Evolutionary conservation across 2,113 vertebrate species (phyloP).

Genomic region (Lagopus leucura): DNA sequence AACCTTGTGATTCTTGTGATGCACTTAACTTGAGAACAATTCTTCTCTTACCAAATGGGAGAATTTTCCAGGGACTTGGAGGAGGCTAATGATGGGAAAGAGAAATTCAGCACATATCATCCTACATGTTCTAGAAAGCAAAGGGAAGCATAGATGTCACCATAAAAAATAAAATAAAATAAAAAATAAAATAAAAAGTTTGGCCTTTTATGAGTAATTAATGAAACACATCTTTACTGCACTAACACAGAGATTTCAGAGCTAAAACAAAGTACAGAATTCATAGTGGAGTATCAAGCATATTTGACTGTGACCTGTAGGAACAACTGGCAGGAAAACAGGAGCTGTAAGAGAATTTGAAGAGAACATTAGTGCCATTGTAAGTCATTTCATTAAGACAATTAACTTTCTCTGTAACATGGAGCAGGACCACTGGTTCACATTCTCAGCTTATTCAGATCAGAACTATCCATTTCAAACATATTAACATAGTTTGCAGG

Average conservation of each 20-base stretch:
- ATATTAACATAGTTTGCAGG: neutral
- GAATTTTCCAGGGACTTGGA: neutral
- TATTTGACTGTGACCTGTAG: neutral
- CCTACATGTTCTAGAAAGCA: neutral
- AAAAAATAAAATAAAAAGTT: neutral
- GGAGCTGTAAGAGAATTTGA: neutral
- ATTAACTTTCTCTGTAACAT: neutral
- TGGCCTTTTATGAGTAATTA: neutral
- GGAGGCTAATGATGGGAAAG: neutral
- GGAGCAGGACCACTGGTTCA: neutral
- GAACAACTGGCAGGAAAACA: neutral
- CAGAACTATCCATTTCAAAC: neutral
- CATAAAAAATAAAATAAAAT: neutral
- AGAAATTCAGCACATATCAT: neutral
- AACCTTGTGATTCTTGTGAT: too few relatives aligned
- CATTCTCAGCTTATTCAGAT: neutral
- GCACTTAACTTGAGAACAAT: neutral
- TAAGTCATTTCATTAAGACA: neutral
- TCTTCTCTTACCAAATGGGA: neutral
- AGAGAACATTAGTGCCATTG: neutral
- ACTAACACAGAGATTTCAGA: neutral
- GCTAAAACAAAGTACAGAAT: neutral
- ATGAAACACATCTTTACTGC: neutral
- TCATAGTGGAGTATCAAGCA: neutral
- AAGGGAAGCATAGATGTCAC: neutral